Conservation (phyloP, 2,113 vertebrate genomes). For the Psittacara wagleri region DNA sequence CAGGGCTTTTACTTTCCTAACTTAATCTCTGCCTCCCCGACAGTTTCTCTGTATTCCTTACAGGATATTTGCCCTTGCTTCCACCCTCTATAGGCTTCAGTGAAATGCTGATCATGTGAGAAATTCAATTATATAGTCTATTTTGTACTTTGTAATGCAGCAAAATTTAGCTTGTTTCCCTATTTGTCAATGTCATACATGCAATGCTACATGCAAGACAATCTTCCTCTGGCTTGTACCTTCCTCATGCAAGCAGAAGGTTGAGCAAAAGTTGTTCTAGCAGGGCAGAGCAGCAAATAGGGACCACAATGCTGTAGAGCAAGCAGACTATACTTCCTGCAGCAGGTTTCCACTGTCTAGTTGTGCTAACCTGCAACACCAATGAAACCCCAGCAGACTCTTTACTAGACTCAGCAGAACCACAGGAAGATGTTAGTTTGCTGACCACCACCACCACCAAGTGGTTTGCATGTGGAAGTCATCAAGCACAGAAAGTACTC, state of each 20-base stretch:
- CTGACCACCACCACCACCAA: slow-evolving; percentile 44
- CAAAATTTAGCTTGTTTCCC: not conserved
- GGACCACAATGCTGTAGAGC: not conserved
- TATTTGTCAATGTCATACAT: not conserved
- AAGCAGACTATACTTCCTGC: not conserved
- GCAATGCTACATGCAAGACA: not conserved
- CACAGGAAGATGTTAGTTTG: not conserved
- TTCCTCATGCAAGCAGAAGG: not conserved
- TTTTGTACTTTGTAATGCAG: not conserved
- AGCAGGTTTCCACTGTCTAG: not conserved
- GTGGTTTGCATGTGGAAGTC: not conserved
- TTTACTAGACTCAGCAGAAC: not conserved
- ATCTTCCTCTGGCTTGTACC: not conserved
- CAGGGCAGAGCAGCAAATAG: not conserved
- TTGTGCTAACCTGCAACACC: accelerated
- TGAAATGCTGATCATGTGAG: not conserved
- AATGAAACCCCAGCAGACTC: not conserved
- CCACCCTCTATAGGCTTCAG: not conserved
- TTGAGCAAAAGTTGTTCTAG: not conserved
- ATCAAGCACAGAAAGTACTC: not conserved
- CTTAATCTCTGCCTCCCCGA: not conserved
- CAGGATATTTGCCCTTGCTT: not conserved
- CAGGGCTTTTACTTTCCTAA: not conserved
- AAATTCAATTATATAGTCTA: not conserved
- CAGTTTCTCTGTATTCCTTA: not conserved